Evolutionary conservation across 1,140 invertebrate genomes (phyloP), one percentile per base, ranked within the genome.

Genomic region (Zaprionus ghesquierei): DNA sequence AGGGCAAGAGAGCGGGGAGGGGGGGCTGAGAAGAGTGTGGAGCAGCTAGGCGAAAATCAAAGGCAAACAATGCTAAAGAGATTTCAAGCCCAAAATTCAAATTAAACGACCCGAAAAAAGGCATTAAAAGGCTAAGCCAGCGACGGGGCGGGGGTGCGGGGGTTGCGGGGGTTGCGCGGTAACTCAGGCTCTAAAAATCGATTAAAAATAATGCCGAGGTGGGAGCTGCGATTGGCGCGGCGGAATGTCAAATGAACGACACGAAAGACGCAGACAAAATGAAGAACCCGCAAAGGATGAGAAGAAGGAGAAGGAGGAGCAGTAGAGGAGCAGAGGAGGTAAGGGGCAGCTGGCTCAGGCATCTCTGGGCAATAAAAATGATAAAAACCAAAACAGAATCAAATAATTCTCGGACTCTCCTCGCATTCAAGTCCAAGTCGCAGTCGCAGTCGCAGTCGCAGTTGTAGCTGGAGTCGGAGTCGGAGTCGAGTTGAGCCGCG

Each of bases 201-300:
- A 87, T 87, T 87, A 87, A 86, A n/a, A 78, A 76, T 76, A 69
- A 81, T 75, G 71, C 35, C 78, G 62, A 81, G 58, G 56, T 54
- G 71, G 65, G 31, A 74, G 69, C 60, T 38, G 51, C 51, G 69
- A 81, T 81, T 77, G 73, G 63, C 75, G 66, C 58, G 69, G 53
- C 62, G 79, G 81, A 86, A 86, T 86, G 78, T 86, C 82, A 87
- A 87, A 87, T 69, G 68, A 75, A 75, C 22, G 55, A 75, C 44
- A 64, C 69, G 66, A 35, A 15, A 50, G 31, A 50, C 53, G 22
- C 29, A 23, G 60, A 54, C 56, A 54, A 60, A 62, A 62, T 41
- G 41, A 62, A 63, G 63, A 77, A 56, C 51, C 61, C 41, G 41
- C 15, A 29, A 5, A 5, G 25, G 59, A 33, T 13, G 31, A n/a